Percentiles rank a stretch among this genome's conserved stretches.
phyloP scores from a whole-genome alignment of 2,113 vertebrate species.

The Numenius arquata region DNA sequence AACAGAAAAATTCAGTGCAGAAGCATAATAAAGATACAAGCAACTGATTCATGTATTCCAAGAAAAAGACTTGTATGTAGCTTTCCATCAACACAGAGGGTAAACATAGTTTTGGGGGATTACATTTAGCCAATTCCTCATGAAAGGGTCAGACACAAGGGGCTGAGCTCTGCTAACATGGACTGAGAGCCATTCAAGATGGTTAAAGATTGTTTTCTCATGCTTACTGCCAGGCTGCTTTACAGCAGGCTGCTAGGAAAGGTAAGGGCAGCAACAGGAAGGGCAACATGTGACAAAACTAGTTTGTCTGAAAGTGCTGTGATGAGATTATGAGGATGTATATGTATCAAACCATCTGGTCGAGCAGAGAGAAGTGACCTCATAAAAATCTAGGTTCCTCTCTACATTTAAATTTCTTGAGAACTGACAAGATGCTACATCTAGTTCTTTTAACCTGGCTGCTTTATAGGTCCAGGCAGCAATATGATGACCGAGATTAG shows the following conservation, averaged over 20 bases:
- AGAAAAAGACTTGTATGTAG: background rate
- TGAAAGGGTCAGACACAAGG: background rate
- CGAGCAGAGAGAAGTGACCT: background rate
- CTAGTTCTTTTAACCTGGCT: background rate
- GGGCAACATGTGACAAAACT: accelerated
- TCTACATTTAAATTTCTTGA: background rate
- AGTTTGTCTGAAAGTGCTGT: background rate
- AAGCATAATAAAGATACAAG: background rate
- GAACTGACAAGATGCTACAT: background rate
- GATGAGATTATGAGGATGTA: background rate
- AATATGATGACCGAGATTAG: background rate
- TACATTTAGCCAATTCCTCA: background rate
- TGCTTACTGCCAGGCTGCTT: background rate
- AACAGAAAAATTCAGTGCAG: background rate
- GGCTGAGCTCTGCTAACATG: background rate
- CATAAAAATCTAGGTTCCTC: background rate
- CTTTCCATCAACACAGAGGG: background rate
- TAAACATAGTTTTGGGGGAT: background rate
- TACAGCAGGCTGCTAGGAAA: background rate
- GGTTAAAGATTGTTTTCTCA: background rate
- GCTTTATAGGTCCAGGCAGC: background rate
- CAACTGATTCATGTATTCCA: background rate
- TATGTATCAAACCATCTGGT: background rate
- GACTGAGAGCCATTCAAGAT: background rate
- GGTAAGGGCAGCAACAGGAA: background rate